Percentiles rank a stretch among this genome's conserved stretches.
These are phyloP conservation scores for Neomicropteryx cornuta DNA, from an alignment of 1,140 invertebrate genomes.

Conservation along the genomic window DNA sequence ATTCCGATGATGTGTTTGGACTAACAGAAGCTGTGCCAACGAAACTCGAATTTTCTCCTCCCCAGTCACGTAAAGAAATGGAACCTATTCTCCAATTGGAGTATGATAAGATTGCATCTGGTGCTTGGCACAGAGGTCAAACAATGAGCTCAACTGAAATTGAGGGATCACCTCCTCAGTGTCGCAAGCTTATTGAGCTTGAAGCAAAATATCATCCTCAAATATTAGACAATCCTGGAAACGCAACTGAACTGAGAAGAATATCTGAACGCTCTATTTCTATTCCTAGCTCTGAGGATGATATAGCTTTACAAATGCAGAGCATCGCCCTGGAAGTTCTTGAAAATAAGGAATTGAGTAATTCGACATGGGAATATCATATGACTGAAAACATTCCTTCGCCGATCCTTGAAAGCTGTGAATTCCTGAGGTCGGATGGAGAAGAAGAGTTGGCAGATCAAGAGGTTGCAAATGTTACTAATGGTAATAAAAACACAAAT, in stretches of 20 bases:
- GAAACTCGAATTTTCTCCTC: conserved; percentile 55
- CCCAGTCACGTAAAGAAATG: conserved; percentile 57
- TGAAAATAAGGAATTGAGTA: conserved; percentile 35
- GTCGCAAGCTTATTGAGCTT: conserved; percentile 42
- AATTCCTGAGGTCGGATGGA: conserved; percentile 46
- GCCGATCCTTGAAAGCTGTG: conserved; percentile 44
- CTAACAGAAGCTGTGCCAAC: conserved; percentile 55
- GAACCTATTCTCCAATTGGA: conserved; percentile 57
- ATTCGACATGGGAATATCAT: conserved; percentile 48
- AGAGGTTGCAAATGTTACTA: conserved; percentile 29
- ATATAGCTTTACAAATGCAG: conserved; percentile 30
- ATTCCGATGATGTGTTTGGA: conserved; percentile 60
- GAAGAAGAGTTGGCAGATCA: conserved; percentile 41
- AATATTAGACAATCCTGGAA: conserved; percentile 44
- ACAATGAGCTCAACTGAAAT: conserved; percentile 64
- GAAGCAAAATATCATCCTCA: conserved; percentile 48
- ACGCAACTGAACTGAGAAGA: conserved; percentile 47
- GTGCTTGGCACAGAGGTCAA: conserved; percentile 52
- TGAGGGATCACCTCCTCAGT: conserved; percentile 56
- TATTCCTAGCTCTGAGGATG: conserved; percentile 58
- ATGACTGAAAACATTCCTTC: conserved; percentile 45
- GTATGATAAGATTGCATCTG: conserved; percentile 52
- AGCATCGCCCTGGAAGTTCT: conserved; percentile 28
- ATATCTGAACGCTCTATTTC: conserved; percentile 59
- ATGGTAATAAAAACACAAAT: conserved; percentile 24